A percentile compares a stretch with the other conserved stretches of the same genome.
Evolutionary conservation across 2,113 vertebrate species (phyloP).

Genomic region (Pseudonaja textilis): DNA sequence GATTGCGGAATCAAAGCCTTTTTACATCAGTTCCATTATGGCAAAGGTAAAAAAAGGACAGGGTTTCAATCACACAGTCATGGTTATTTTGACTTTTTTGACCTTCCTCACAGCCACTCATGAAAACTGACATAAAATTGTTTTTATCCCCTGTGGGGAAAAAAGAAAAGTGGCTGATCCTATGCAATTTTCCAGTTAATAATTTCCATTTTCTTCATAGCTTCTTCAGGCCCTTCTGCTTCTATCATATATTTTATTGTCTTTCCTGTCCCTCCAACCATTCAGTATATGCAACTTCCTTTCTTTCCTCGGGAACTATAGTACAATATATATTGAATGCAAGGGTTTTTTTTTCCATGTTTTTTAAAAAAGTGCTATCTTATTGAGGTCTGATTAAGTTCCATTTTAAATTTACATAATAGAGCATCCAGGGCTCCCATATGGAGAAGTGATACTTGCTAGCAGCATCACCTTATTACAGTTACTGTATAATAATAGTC

Average conservation of each 20-base stretch:
- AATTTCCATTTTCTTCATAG: not conserved
- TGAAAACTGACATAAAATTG: not conserved
- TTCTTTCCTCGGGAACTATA: not conserved
- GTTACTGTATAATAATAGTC: constrained; percentile 41
- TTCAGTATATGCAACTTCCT: not conserved
- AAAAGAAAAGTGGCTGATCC: not conserved
- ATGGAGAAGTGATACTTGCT: constrained; percentile 22
- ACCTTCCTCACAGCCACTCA: not conserved
- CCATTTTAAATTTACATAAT: constrained; percentile 34
- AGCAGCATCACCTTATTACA: constrained; percentile 32
- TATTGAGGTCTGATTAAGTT: constrained; percentile 36
- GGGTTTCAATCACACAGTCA: not conserved
- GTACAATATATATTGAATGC: constrained; percentile 18
- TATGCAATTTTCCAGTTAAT: not conserved
- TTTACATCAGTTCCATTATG: not conserved
- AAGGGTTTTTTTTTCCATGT: not conserved
- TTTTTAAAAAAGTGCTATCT: constrained; percentile 4
- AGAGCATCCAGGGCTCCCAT: constrained; percentile 8
- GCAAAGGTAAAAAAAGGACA: not conserved
- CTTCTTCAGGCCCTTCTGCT: not conserved
- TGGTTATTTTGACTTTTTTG: not conserved
- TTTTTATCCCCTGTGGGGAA: not conserved
- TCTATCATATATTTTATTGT: not conserved
- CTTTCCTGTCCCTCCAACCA: not conserved
- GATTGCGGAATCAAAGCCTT: not conserved